Base-by-base conservation (phyloP, 2,888 invertebrate species). In the Drosophila emarginata region DNA sequence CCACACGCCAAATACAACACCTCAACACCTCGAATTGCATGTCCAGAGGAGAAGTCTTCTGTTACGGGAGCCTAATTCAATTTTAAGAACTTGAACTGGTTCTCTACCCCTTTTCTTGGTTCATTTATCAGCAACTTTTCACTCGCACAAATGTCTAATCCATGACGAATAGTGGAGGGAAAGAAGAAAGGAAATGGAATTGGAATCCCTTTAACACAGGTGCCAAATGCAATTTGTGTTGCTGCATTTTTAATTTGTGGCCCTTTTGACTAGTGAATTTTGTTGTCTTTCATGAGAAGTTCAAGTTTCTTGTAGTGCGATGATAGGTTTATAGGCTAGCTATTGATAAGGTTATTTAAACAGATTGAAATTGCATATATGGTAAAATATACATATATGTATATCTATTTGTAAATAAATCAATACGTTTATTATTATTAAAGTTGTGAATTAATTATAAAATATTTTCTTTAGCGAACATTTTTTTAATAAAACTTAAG, bases 171-270 rank as follows among this genome's bases (percentile, higher is more conserved):
- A 32, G 28, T 54, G 15, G 53, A n/a, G 50, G 28, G 9, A 32
- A 36, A 28, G 15, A 56, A 36, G 50, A 7, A 45, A 53, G 52
- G 36, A n/a, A 51, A 28, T 58, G 21, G 53, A 37, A 54, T 36
- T 36, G 58, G 56, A 53, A 58, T 52, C 39, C 50, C 26, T 37
- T 15, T 9, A 51, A 60, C 70, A 67, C 77, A 83, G 88, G 88
- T 83, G 88, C 87, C 88, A 83, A 79, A 79, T 80, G 84, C 84
- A 87, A 87, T 88, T 88, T 84, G 87, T 88, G 88, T 28, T 28
- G 28, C 84, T 88, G 87, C 80, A 88, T 86, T 88, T 86, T 87
- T 78, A 88, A 88, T 88, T 80, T 73, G 61, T 75, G 78, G 74
- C 59, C 67, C 60, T 45, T 39, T 51, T 58, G 66, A 58, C 64